Evolutionary conservation across 2,797 vertebrate genomes (phyloP).

Genomic region (Sternotherus odoratus): DNA sequence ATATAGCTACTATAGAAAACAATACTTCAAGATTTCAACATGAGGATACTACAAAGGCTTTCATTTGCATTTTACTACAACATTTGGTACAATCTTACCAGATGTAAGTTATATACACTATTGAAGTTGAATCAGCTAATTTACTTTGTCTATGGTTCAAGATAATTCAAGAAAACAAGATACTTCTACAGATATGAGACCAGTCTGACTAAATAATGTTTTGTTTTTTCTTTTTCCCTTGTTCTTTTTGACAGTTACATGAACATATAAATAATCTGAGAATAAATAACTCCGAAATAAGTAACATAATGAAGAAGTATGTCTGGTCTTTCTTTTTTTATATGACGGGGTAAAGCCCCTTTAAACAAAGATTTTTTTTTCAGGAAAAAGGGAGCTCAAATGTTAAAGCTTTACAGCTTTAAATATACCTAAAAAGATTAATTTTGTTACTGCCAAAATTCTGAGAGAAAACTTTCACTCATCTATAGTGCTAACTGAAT

Average conservation of each 20-base stretch:
- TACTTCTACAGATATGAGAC: background rate
- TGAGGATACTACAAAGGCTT: background rate
- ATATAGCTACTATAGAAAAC: background rate
- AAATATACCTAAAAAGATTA: background rate
- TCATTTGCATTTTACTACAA: background rate
- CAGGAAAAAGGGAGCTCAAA: background rate
- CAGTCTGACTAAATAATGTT: background rate
- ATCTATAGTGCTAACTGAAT: background rate
- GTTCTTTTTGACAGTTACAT: background rate
- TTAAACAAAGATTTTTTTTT: background rate
- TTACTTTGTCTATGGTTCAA: conserved; percentile 34
- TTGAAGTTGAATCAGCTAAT: background rate
- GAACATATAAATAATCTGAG: conserved; percentile 28
- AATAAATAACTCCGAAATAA: background rate
- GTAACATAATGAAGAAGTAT: background rate
- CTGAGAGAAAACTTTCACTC: background rate
- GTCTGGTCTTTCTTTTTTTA: background rate
- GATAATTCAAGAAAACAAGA: background rate
- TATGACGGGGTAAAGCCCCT: background rate
- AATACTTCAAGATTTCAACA: conserved; percentile 31
- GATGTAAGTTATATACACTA: conserved; percentile 32
- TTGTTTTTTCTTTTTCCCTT: background rate
- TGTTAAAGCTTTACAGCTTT: background rate
- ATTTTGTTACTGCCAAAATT: background rate
- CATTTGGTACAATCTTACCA: background rate